Evolutionary conservation across 92 coral and sea anemone genomes (phyloP), one percentile per base, ranked within the genome.

Genomic region (Zoanthus sansibaricus): DNA sequence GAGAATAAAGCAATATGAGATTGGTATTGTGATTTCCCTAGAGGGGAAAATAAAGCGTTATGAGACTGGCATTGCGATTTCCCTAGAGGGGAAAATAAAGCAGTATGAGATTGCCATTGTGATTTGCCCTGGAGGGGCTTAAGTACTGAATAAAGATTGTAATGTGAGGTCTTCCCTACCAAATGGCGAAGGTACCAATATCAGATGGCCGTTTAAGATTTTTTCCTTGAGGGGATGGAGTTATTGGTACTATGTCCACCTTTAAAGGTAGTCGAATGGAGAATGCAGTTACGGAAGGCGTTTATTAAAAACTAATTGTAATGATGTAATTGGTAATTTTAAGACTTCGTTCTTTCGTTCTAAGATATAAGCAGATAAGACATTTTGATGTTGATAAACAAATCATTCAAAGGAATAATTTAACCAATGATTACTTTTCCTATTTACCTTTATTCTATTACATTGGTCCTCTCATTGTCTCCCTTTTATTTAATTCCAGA

Each of bases 401-500:
- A 56, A 56, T 56, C 16, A 68, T n/a, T 68, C 72, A 68, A 68
- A 68, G 72, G 72, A 68, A 68, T 68, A 68, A 68, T 68, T 68
- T 15, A 68, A n/a, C 10, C 1, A 68, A 17, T 68, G 25, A 68
- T 68, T 68, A 68, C 33, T 68, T 68, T 68, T 68, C 49, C 48
- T 7, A 71, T 31, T 25, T 71, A 11, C 1, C 15, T 71, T 71
- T 71, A 10, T 31, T 32, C 48, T 77, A 18, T 77, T 77, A 77
- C 82, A 9, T 55, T 77, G 15, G 17, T 54, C 33, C 69, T 77
- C 17, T 55, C 44, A 77, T 55, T 77, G 69, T 77, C 17, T 77
- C 82, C 16, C 82, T 16, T 37, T 54, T 31, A 77, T 31, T 77
- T 77, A 77, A 31, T 55, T 77, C 33, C 82, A 77, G 69, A 78